phyloP scores from a whole-genome alignment of 2,888 invertebrate species.

The Ochropleura plecta region DNA sequence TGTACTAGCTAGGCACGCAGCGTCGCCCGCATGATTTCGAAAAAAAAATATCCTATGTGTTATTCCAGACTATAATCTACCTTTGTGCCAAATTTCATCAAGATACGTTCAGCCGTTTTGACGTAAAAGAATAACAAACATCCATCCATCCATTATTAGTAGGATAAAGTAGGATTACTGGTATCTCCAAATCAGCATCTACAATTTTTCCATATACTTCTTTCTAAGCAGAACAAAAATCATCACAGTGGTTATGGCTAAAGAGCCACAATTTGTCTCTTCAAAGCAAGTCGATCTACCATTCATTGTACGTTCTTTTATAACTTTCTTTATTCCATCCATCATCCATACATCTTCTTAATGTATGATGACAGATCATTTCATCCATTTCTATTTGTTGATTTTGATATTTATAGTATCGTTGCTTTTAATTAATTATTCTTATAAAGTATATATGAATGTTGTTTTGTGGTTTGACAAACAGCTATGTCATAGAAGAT shows the following conservation, averaged over 20 bases:
- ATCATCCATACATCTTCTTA: constrained; percentile 69
- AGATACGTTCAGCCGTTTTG: too few species aligned
- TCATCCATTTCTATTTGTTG: constrained; percentile 70
- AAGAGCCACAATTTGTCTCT: constrained; percentile 79
- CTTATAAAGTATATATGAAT: constrained; percentile 46
- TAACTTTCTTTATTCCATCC: constrained; percentile 81
- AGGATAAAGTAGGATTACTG: neutral
- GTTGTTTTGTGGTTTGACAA: constrained; percentile 35
- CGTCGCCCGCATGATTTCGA: too few species aligned
- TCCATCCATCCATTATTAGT: too few species aligned
- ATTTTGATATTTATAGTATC: constrained; percentile 73
- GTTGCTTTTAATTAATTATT: constrained; percentile 59
- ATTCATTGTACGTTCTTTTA: constrained; percentile 70
- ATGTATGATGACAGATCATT: constrained; percentile 74
- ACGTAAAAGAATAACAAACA: too few species aligned
- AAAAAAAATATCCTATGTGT: too few species aligned
- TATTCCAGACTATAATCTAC: too few species aligned
- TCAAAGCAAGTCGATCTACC: constrained; percentile 70
- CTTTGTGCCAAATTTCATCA: too few species aligned
- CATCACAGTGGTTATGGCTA: constrained; percentile 75
- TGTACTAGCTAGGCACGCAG: too few species aligned
- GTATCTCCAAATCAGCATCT: neutral
- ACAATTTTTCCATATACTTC: constrained; percentile 66
- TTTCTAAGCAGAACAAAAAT: constrained; percentile 69
- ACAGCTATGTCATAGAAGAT: constrained; percentile 18